Percentiles rank a stretch among this genome's conserved stretches.
phyloP scores from a whole-genome alignment of 2,888 invertebrate species.

The Pammene fasciana region DNA sequence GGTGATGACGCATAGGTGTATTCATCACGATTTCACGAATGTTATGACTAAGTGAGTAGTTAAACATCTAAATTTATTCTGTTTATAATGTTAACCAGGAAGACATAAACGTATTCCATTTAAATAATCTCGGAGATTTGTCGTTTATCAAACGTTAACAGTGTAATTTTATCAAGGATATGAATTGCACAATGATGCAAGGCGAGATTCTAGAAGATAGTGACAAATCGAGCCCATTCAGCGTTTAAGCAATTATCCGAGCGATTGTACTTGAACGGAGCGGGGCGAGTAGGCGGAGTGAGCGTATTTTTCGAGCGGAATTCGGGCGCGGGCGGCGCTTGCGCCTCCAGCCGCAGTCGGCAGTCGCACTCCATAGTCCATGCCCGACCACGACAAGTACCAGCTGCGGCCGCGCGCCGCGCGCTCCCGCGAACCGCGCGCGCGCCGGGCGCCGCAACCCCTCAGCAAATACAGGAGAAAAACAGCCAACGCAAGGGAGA shows the following conservation, averaged over 20 bases:
- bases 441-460: constrained; percentile 87
- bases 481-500: constrained; percentile 94
- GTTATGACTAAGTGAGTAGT: constrained; percentile 7
- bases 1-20: constrained; percentile 17
- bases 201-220: constrained; percentile 25
- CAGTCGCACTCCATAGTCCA: constrained; percentile 74
- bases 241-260: constrained; percentile 42
- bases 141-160: constrained; percentile 5
- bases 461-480: constrained; percentile 95
- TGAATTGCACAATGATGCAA: constrained; percentile 26
- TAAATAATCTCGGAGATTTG: not conserved
- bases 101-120: constrained; percentile 2
- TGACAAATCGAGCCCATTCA: constrained; percentile 38
- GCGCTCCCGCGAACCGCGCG: constrained; percentile 77
- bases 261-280: constrained; percentile 75
- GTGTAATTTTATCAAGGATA: constrained; percentile 24
- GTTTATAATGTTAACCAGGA: constrained; percentile 19
- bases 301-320: constrained; percentile 76
- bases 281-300: constrained; percentile 73
- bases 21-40: constrained; percentile 19
- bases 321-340: constrained; percentile 63
- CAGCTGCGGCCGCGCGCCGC: constrained; percentile 81
- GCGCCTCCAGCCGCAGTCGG: constrained; percentile 45
- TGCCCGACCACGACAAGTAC: constrained; percentile 82
- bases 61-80: constrained; percentile 16